Percentiles rank a stretch among this genome's conserved stretches.
These are phyloP conservation scores for Apodemia duryi DNA, from an alignment of 2,888 invertebrate genomes.

Conservation along the genomic window DNA sequence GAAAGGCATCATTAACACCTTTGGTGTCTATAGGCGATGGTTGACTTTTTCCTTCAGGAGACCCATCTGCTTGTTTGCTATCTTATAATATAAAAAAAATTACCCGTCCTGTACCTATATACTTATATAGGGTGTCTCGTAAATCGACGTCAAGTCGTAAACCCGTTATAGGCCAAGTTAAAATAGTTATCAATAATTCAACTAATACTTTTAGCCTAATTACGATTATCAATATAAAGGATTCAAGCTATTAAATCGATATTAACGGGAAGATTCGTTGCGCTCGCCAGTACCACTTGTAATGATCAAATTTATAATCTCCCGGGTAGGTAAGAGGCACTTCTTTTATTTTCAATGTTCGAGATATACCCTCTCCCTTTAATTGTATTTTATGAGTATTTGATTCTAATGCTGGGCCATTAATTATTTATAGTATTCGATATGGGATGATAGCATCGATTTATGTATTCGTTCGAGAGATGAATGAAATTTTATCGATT, in stretches of 20 bases:
- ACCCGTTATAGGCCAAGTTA: too few relatives aligned
- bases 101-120: too few relatives aligned
- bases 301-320: conserved; percentile 77
- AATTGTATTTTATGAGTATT: conserved; percentile 80
- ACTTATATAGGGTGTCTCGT: too few relatives aligned
- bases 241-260: conserved; percentile 62
- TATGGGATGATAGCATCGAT: conserved; percentile 70
- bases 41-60: too few relatives aligned
- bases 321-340: conserved; percentile 68
- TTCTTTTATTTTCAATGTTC: conserved; percentile 71
- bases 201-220: conserved; percentile 18
- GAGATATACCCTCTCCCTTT: conserved; percentile 71
- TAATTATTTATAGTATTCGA: conserved; percentile 78
- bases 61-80: too few relatives aligned
- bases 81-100: too few relatives aligned
- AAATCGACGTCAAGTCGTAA: too few relatives aligned
- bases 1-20: too few relatives aligned
- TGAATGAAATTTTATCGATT: conserved; percentile 44
- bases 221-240: conserved; percentile 27
- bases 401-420: conserved; percentile 77
- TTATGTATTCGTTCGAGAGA: conserved; percentile 59
- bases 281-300: conserved; percentile 67
- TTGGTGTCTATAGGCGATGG: too few relatives aligned
- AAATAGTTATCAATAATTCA: conserved; percentile 4
- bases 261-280: conserved; percentile 66